Base-by-base conservation (phyloP, 2,113 vertebrate species). In the Ictalurus punctatus region DNA sequence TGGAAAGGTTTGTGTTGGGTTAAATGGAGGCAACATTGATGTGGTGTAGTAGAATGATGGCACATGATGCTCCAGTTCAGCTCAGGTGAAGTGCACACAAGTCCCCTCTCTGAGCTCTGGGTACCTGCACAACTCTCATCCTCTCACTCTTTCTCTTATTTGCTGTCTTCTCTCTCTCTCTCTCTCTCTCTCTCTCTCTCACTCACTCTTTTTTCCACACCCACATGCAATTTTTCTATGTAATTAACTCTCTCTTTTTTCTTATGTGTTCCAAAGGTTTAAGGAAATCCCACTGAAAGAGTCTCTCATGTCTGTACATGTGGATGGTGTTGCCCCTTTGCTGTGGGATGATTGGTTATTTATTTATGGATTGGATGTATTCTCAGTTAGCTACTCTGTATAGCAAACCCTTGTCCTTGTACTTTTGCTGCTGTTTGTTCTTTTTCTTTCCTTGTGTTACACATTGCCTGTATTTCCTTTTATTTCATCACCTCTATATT, bases 71-170 rank as follows among this genome's bases (percentile, higher is more conserved):
- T 88, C 73, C 27, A 74, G 86, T 88, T 91, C 63, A 85, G 88
- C 95, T 96, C 94, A 95, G 94, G 94, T 93, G 93, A 94, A 94
- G 92, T 92, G 94, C 93, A 91, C 91, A 92, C 92, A 92, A 94
- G 93, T 93, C 93, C 93, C 92, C 90, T 93, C 91, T 93, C 83
- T 81, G 83, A 54, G 86, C 92, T 90, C 90, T 89, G 94, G 92
- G 93, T 91, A 78, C 89, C 84, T 90, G 94, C 94, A 95, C 94
- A 95, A 93, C 61, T 87, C 12, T 73, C 40, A 81, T 10, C 34
- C 65, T 71, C 82, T 90, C 78, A 37, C 92, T 90, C 59, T 92
- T 83, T 85, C 63, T 90, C 40, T 88, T 16, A 73, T 30, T 89
- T 27, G 44, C 59, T 89, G 27, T 73, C 52, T 88, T 56, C 37